Conservation (phyloP, 2,888 invertebrate genomes). For the Calameuta pallipes region DNA sequence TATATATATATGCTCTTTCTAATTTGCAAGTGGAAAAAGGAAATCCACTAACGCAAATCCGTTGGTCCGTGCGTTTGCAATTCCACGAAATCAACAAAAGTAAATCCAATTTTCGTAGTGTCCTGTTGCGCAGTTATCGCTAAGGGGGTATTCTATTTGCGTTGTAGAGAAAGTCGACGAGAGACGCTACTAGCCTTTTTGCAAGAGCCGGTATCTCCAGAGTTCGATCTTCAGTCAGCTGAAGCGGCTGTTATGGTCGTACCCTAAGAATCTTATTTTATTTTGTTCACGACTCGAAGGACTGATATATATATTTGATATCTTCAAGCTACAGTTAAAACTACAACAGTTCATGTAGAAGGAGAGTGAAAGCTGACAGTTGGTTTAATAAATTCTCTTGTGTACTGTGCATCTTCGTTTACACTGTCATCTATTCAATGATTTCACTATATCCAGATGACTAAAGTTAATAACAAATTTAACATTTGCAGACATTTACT, state of each 20-base stretch:
- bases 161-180: slow-evolving; percentile 30
- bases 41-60: neutral
- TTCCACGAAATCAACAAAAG: slow-evolving; percentile 11
- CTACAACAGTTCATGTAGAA: neutral
- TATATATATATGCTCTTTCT: neutral
- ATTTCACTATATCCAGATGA: neutral
- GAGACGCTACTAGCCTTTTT: slow-evolving; percentile 11
- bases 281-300: neutral
- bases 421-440: neutral
- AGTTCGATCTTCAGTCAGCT: neutral
- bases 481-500: neutral
- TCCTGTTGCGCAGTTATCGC: slow-evolving; percentile 17
- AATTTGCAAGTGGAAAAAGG: neutral
- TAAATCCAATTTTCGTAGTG: slow-evolving; percentile 13
- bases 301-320: neutral
- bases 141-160: slow-evolving; percentile 28
- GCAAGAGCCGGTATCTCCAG: neutral
- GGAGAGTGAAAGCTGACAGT: neutral
- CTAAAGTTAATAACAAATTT: neutral
- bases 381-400: neutral
- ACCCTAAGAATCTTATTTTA: neutral
- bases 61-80: neutral
- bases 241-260: neutral
- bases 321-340: neutral
- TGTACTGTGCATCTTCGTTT: neutral